Conservation (phyloP, 1,140 invertebrate species). For the Heliothis subflexa region DNA sequence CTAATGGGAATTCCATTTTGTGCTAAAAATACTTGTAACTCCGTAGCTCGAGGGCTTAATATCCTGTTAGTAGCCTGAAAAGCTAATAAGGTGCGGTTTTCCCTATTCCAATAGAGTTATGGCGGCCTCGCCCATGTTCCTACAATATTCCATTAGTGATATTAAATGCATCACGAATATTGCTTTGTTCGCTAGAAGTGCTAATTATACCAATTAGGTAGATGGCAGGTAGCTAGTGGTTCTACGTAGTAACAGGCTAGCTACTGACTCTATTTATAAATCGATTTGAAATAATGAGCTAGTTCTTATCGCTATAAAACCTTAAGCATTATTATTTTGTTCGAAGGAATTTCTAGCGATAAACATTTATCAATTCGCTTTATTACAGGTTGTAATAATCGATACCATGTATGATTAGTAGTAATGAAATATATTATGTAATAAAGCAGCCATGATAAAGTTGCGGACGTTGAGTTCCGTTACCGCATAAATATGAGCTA, state of each 20-base stretch:
- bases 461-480: constrained; percentile 31
- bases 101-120: constrained; percentile 39
- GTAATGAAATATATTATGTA: constrained; percentile 9
- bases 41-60: constrained; percentile 10
- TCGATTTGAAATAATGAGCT: neutral
- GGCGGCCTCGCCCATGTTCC: constrained; percentile 39
- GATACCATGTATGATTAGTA: constrained; percentile 17
- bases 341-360: constrained; percentile 5
- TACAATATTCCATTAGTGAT: constrained; percentile 54
- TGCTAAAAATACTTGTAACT: constrained; percentile 30
- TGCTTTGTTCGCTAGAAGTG: constrained; percentile 38
- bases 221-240: neutral
- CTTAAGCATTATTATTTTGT: neutral
- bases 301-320: neutral
- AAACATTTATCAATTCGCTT: neutral
- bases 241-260: constrained; percentile 3
- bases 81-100: constrained; percentile 41
- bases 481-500: constrained; percentile 11
- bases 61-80: constrained; percentile 37
- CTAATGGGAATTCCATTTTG: neutral
- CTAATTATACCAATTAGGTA: constrained; percentile 40
- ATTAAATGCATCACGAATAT: constrained; percentile 51
- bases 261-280: constrained; percentile 18
- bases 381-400: neutral
- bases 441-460: constrained; percentile 30